Conservation (phyloP, 1,140 invertebrate species). For the Drosophila mayri region DNA sequence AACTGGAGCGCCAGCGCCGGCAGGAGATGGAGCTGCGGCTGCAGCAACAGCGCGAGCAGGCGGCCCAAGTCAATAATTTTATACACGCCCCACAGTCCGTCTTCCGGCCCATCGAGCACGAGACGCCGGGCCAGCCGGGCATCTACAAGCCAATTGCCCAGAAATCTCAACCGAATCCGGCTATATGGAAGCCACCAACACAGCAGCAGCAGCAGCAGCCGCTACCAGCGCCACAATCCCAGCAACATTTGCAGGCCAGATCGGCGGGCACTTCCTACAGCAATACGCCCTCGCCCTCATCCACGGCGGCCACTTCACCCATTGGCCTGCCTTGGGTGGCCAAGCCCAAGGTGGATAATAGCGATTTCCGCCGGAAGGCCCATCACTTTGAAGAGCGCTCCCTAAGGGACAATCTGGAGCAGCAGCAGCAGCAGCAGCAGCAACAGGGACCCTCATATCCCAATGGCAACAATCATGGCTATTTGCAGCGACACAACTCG, state of each 20-base stretch:
- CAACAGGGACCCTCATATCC: slow-evolving; percentile 6
- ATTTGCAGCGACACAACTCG: slow-evolving; percentile 76
- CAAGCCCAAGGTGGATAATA: slow-evolving; percentile 78
- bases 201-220: slow-evolving; percentile 27
- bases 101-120: slow-evolving; percentile 87
- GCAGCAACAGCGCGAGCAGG: slow-evolving; percentile 30
- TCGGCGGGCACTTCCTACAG: slow-evolving; percentile 36
- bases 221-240: slow-evolving; percentile 22
- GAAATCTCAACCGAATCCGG: slow-evolving; percentile 48
- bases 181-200: slow-evolving; percentile 39
- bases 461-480: slow-evolving; percentile 21
- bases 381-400: slow-evolving; percentile 77
- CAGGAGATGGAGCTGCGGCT: slow-evolving; percentile 47
- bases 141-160: slow-evolving; percentile 79
- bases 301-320: slow-evolving; percentile 70
- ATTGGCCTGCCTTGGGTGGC: slow-evolving; percentile 78
- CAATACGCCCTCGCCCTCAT: slow-evolving; percentile 68
- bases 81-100: slow-evolving; percentile 90
- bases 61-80: slow-evolving; percentile 88
- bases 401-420: slow-evolving; percentile 59
- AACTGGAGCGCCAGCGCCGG: slow-evolving; percentile 56
- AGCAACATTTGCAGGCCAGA: slow-evolving; percentile 51
- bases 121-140: slow-evolving; percentile 38
- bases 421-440: slow-evolving; percentile 54
- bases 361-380: slow-evolving; percentile 74